A percentile compares a stretch with the other conserved stretches of the same genome.
phyloP scores from a whole-genome alignment of 2,797 vertebrate genomes.

The Lacerta bilineata region DNA sequence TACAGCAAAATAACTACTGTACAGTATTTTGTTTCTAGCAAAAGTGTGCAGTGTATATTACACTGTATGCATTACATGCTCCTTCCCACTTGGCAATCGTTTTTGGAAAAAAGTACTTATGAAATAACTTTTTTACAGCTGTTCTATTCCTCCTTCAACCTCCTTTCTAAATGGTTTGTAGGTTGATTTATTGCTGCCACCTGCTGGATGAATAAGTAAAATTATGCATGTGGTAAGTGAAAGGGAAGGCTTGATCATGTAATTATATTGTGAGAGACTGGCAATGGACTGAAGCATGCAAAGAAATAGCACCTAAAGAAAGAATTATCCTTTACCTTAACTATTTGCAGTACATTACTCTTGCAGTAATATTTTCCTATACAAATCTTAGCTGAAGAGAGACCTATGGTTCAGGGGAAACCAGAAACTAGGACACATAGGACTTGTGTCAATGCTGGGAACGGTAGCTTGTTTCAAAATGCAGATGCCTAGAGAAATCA shows the following conservation, averaged over 20 bases:
- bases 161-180: slow-evolving; percentile 27
- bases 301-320: not conserved
- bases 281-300: not conserved
- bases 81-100: not conserved
- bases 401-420: not conserved
- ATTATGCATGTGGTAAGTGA: not conserved
- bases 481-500: not conserved
- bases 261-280: not conserved
- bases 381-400: not conserved
- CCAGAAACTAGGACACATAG: not conserved
- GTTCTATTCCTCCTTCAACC: not conserved
- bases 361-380: not conserved
- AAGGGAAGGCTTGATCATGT: not conserved
- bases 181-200: slow-evolving; percentile 68
- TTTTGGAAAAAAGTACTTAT: not conserved
- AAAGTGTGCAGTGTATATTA: not conserved
- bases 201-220: slow-evolving; percentile 61
- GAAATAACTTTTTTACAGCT: not conserved
- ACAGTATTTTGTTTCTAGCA: not conserved
- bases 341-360: not conserved
- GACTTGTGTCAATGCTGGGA: not conserved
- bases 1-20: not conserved
- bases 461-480: not conserved
- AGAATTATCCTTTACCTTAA: not conserved
- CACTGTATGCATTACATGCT: not conserved